phyloP scores from a whole-genome alignment of 2,888 invertebrate species.

The Priapulus caudatus region DNA sequence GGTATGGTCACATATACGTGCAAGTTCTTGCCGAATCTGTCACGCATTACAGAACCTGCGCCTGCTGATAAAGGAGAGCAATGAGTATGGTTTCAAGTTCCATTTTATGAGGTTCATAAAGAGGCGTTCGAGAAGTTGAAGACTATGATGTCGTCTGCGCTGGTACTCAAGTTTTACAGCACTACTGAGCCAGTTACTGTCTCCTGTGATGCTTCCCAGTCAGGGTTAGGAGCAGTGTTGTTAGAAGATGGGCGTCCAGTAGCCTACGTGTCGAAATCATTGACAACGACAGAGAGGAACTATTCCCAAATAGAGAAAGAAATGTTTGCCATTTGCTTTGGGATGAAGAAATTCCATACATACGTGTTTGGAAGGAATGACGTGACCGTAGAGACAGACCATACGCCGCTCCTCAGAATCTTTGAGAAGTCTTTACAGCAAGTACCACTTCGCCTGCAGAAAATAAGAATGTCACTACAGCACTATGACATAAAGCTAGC shows the following conservation, averaged over 20 bases:
- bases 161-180: not conserved
- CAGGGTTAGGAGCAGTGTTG: not conserved
- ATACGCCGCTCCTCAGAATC: slow-evolving; percentile 18
- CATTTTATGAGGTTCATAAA: not conserved
- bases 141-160: not conserved
- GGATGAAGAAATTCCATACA: slow-evolving; percentile 5
- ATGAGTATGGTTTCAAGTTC: not conserved
- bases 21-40: not conserved
- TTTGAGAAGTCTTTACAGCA: slow-evolving; percentile 9
- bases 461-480: slow-evolving; percentile 15
- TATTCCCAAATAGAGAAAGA: slow-evolving; percentile 7
- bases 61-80: not conserved
- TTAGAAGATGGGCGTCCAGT: not conserved
- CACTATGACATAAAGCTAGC: slow-evolving; percentile 14
- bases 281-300: not conserved
- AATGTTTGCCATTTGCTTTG: not conserved
- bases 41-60: not conserved
- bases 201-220: not conserved
- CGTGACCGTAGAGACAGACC: slow-evolving; percentile 18
- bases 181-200: not conserved
- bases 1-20: slow-evolving; percentile 1
- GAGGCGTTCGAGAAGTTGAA: not conserved
- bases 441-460: slow-evolving; percentile 15
- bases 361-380: not conserved
- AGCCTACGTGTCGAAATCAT: not conserved